Base-by-base conservation (phyloP, 2,888 invertebrate species). In the Parapristionchus giblindavisi region DNA sequence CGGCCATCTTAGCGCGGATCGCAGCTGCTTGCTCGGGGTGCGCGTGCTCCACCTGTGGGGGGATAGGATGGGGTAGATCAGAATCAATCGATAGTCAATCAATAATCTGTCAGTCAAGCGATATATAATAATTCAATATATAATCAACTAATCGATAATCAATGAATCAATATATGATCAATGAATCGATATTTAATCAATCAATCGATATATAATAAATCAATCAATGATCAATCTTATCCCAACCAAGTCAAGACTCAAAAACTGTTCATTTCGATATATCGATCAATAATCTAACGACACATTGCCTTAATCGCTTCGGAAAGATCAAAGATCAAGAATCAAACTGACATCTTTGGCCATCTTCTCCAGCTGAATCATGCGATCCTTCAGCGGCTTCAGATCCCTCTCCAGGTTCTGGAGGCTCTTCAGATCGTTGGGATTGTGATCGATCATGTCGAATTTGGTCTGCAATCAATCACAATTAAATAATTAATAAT, bases 11-110 rank as follows among this genome's bases (percentile, higher is more conserved):
- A 1, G 91, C 91, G 76, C 94, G 93, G 0, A 98, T 96, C 89
- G 94, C 95, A 0, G 92, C 91, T 34, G 92, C 91, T 89, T 98
- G 96, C 76, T 92, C 92, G 0, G 98, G 98, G 90, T 98, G 97
- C 1, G 95, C 93, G 34, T 92, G 92, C 8, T 74, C 60, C 38
- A 81, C 76, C 77, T 78, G 61, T n/a, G n/a, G n/a, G 21, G 76
- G n/a, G n/a, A n/a, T n/a, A 52, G 2, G 34, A 88, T n/a, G n/a
- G n/a, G n/a, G n/a, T 94, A 94, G 0, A 96, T 96, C n/a, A n/a
- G n/a, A n/a, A n/a, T n/a, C n/a, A n/a, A n/a, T n/a, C n/a, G n/a
- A n/a, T n/a, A n/a, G n/a, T n/a, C n/a, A n/a, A n/a, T n/a, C n/a
- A n/a, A n/a, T n/a, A n/a, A n/a, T n/a, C n/a, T n/a, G n/a, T n/a